These are phyloP conservation scores for Netelia virgata DNA, from an alignment of 2,888 invertebrate genomes.

Conservation along the genomic window DNA sequence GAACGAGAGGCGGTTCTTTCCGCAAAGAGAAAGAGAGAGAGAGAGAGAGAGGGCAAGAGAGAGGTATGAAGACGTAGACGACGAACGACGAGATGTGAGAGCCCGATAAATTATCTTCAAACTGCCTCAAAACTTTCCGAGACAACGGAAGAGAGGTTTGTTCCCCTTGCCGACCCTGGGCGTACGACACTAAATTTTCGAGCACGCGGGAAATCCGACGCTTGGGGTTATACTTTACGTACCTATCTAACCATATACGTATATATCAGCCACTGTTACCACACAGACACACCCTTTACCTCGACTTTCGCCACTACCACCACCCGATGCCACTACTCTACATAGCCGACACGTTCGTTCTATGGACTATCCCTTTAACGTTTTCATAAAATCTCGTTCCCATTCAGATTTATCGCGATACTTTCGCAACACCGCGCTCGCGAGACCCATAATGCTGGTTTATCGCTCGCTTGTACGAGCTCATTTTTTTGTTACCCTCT, in stretches of 20 bases:
- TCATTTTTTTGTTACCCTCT: constrained; percentile 53
- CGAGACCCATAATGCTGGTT: constrained; percentile 61
- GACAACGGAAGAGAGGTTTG: constrained; percentile 65
- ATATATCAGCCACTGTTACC: constrained; percentile 9
- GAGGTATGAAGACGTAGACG: constrained; percentile 15
- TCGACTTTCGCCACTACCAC: constrained; percentile 13
- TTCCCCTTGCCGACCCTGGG: constrained; percentile 45
- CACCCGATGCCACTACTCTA: constrained; percentile 17
- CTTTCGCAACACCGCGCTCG: constrained; percentile 56
- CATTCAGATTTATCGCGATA: constrained; percentile 64
- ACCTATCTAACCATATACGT: constrained; percentile 15
- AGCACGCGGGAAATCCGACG: constrained; percentile 50
- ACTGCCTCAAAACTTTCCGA: constrained; percentile 61
- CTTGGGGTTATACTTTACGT: constrained; percentile 55
- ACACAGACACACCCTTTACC: not conserved
- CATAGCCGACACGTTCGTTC: constrained; percentile 21
- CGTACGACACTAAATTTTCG: constrained; percentile 62
- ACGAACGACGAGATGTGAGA: constrained; percentile 54
- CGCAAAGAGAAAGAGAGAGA: constrained; percentile 21
- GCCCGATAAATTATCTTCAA: constrained; percentile 66
- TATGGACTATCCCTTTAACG: constrained; percentile 30
- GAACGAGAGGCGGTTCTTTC: constrained; percentile 28
- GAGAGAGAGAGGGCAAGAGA: constrained; percentile 12
- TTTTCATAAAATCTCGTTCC: constrained; percentile 64
- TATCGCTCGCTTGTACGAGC: constrained; percentile 59